Evolutionary conservation across 2,797 vertebrate species (phyloP), one percentile per base, ranked within the genome.

Genomic region (Pterois miles): DNA sequence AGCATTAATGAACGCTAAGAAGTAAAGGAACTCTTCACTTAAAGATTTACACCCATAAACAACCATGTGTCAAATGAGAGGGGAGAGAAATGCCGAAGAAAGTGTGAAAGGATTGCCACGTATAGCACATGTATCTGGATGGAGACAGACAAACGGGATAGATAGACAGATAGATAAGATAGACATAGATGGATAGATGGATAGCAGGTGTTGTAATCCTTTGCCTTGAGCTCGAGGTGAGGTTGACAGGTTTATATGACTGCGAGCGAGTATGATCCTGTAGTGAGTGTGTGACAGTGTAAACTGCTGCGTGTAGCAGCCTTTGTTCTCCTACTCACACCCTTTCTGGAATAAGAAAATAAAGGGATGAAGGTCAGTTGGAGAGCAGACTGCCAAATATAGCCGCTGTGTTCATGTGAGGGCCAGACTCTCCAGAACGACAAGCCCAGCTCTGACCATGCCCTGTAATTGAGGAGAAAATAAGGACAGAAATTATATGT

Each of bases 391-490:
- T 94, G 90, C 95, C 95, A 96, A 95, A 96, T 95, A 95, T 96
- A 96, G 93, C 90, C 68, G 85, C 90, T 93, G 93, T 95, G 95
- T 95, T 95, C 94, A 94, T 95, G 94, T 95, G 93, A 95, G 94
- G 94, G 95, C 95, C 94, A 95, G 94, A 95, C 93, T 94, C 94
- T 95, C 88, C 93, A 91, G 92, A 94, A 93, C 93, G 94, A 96
- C 95, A 95, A 95, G 95, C 94, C 92, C 90, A 91, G 88, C 91
- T 93, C 93, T 92, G 94, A 94, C 94, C 94, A 91, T 94, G 95
- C 95, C 95, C 95, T 96, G 95, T 96, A 96, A 96, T 96, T 96
- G 95, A 94, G 95, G 94, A 96, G 95, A 96, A 96, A 96, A 96
- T 95, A 95, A 95, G 94, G 94, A 95, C 92, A 93, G 90, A 96